Evolutionary conservation across 30 jellyfish, hydroid and myxozoan species (phyloP).

Genomic region (Aurelia coerulea): DNA sequence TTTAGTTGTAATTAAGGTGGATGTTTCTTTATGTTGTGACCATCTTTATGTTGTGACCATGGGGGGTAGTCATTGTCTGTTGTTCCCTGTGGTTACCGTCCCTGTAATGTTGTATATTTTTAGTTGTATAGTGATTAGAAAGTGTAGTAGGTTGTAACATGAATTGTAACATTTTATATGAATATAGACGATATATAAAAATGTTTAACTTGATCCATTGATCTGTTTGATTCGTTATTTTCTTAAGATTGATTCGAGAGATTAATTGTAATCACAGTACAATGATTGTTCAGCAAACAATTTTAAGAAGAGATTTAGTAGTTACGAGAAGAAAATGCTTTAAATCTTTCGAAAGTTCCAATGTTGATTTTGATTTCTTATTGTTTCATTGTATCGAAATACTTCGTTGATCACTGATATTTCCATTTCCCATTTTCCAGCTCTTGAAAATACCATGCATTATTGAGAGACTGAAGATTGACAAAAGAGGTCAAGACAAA

Average conservation of each 20-base stretch:
- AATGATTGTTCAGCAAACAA: too few relatives aligned
- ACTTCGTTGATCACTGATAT: too few relatives aligned
- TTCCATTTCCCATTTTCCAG: constrained; percentile 4
- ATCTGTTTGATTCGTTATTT: background rate
- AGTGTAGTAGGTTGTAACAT: too few relatives aligned
- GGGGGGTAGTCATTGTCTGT: background rate
- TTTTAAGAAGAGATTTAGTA: too few relatives aligned
- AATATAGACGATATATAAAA: too few relatives aligned
- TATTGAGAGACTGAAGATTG: constrained; percentile 33
- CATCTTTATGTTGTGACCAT: constrained; percentile 3
- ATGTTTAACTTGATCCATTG: background rate
- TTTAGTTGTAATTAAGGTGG: background rate
- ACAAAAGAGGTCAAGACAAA: constrained; percentile 1
- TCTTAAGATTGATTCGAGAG: too few relatives aligned
- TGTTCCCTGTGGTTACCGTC: constrained; percentile 5
- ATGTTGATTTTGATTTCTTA: too few relatives aligned
- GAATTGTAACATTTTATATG: too few relatives aligned
- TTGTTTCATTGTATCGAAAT: too few relatives aligned
- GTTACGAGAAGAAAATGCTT: too few relatives aligned
- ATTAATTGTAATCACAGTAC: too few relatives aligned
- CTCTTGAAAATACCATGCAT: constrained; percentile 26
- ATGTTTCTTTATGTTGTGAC: constrained; percentile 2
- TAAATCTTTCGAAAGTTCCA: too few relatives aligned
- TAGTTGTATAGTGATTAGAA: constrained; percentile 1
- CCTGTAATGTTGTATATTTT: background rate